Evolutionary conservation across 2,888 invertebrate genomes (phyloP), one percentile per base, ranked within the genome.

Genomic region (Petrophora chlorosata): DNA sequence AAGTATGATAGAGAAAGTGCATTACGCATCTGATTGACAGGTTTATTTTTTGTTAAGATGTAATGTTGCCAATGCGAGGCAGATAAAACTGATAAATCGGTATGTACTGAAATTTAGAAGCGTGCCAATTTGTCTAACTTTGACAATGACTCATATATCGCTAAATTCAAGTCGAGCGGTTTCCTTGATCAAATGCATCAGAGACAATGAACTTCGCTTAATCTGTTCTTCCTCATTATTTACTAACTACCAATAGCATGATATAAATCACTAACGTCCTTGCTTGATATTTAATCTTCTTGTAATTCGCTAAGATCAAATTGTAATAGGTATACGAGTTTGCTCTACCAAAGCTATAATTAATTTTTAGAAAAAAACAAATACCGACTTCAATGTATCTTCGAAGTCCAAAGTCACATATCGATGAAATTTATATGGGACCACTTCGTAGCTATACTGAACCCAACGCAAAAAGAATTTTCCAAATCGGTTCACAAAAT

Each of bases 231-330:
- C 28, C 16, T 12, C 36, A 38, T 25, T 28, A 36, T 26, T 9
- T 23, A 14, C 3, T 16, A 13, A 23, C 5, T 14, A 10, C 4
- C 19, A 7, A 16, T 36, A 25, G 22, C 49, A 40, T 30, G 40
- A 42, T 50, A 53, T 12, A 26, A 45, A 56, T 51, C 38, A 33
- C 38, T 9, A 44, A 48, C 46, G 54, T 48, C 59, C 57, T 57
- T 59, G 54, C 41, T 48, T 50, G 53, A 45, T 53, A 55, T 59
- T 59, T 54, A 56, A 51, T 30, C 46, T 52, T 53, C 49, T 55
- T 47, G 47, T 42, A 47, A 47, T 49, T 48, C 39, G 42, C 41
- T 47, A 42, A 42, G 38, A 54, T 42, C 47, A 42, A 50, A 52
- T 39, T 47, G 35, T 39, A 38, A 43, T 28, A 49, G 19, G n/a